Evolutionary conservation across 2,113 vertebrate genomes (phyloP), one percentile per base, ranked within the genome.

Genomic region (Hoplias malabaricus): DNA sequence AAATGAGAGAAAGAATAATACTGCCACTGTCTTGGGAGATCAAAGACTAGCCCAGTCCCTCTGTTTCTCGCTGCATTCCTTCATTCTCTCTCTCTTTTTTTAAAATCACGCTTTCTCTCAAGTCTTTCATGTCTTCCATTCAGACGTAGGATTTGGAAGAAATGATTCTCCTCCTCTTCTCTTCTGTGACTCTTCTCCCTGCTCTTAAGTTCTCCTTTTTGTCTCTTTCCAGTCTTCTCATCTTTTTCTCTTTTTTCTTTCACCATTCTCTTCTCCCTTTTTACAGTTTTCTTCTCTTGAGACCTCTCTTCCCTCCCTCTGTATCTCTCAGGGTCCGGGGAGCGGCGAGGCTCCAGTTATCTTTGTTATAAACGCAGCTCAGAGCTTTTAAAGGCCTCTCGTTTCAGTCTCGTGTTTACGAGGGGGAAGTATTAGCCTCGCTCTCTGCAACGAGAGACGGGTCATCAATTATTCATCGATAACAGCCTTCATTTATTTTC

Each of bases 381-480:
- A 19, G 21, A 23, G 65, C 71, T 62, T 53, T 53, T 56, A 54
- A 73, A 75, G 23, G 23, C 33, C 14, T 59, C 40, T n/a, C 68
- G 25, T 33, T 25, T 38, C 73, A 72, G 53, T 50, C 50, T 70
- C 69, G 27, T 21, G 31, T 72, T 36, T 65, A 23, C 21, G 43
- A 14, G 42, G 38, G 34, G 43, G 50, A n/a, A 2, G 3, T 23
- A 33, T 71, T 77, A 59, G 48, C 42, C 68, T 69, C 67, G 36
- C 71, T 69, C 31, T n/a, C 62, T 40, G 68, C 61, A 69, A 50
- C 38, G 34, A 77, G 61, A 80, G 53, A 77, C 66, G 46, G 4
- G 34, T 63, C 68, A 80, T 83, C 77, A 83, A 83, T 83, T 76
- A 80, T 83, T 83, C 81, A 83, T 67, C 69, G 68, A 77, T 76